Base-by-base conservation (phyloP, 2,797 vertebrate genomes). In the Catharus ustulatus region DNA sequence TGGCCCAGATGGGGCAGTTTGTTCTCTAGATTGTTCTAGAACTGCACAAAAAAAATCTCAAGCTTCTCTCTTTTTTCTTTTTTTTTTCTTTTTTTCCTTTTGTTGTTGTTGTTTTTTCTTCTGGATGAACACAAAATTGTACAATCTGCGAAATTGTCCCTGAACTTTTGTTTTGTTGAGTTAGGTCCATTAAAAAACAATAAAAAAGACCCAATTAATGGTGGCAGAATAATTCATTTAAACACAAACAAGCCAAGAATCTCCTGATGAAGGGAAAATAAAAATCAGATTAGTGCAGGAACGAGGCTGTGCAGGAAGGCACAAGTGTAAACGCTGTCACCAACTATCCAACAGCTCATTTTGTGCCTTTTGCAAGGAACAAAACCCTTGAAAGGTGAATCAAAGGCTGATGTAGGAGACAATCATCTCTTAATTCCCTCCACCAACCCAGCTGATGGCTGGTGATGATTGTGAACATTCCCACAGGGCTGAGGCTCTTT, bases 341-440 rank as follows among this genome's bases (percentile, higher is more conserved):
- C 84, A 84, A 63, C 48, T 38, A 34, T 45, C 81, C 34, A n/a
- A 49, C 52, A 29, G 78, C 57, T 91, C 84, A 54, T 91, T 90
- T 87, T 54, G 57, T 87, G 87, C 57, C 49, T 94, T 94, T 67
- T 61, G 72, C 84, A 61, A 42, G 43, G 91, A 94, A 85, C 68
- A 87, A 93, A 93, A 63, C 64, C 75, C 75, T 71, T 7, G 0
- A 55, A 67, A 95, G 45, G 72, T 29, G 26, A 91, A 85, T 93
- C 40, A 80, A 84, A 79, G 74, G 54, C 73, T 78, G 86, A 68
- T 58, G n/a, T 1, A 51, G 72, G 67, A 93, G 55, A 82, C 67
- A 90, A 92, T 79, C 57, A 18, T 10, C 36, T 24, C 40, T 22
- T 55, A 34, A 87, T 59, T 87, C 85, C 78, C 86, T 79, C 67